Percentiles rank a stretch among this genome's conserved stretches.
Evolutionary conservation across 2,888 invertebrate species (phyloP).

Genomic region (Drosophila tripunctata): DNA sequence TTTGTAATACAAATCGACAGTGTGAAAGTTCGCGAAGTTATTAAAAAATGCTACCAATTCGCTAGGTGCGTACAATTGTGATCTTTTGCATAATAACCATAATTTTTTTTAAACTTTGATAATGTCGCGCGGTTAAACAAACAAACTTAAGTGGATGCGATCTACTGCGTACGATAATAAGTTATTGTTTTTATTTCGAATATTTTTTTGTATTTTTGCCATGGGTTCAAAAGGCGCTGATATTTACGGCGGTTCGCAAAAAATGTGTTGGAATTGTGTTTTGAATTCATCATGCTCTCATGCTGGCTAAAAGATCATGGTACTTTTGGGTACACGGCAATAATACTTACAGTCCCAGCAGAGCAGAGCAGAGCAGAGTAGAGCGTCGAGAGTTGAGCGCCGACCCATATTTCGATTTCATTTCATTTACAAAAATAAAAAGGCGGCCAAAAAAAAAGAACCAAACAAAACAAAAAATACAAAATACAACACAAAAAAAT

Average conservation of each 20-base stretch:
- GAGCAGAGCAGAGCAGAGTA: constrained; percentile 20
- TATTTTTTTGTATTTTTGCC: too few species aligned
- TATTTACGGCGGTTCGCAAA: constrained; percentile 29
- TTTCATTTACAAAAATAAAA: constrained; percentile 71
- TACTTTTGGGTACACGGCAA: constrained; percentile 40
- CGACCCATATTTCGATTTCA: constrained; percentile 73
- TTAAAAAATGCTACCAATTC: background rate
- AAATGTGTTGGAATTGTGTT: constrained; percentile 61
- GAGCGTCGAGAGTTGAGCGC: constrained; percentile 41
- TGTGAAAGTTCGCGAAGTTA: constrained; percentile 16
- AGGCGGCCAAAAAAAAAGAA: constrained; percentile 50
- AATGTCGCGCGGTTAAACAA: constrained; percentile 18
- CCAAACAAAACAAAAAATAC: constrained; percentile 41
- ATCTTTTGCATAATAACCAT: background rate
- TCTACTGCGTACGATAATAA: constrained; percentile 12
- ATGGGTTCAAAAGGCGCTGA: constrained; percentile 25
- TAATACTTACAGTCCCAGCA: constrained; percentile 4
- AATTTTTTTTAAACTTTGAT: constrained; percentile 32
- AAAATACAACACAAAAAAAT: constrained; percentile 22
- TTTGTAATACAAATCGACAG: constrained; percentile 8
- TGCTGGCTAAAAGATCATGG: constrained; percentile 50
- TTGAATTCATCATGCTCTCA: constrained; percentile 57
- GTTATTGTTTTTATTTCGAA: too few species aligned
- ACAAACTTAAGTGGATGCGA: constrained; percentile 20
- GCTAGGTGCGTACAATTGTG: constrained; percentile 6